Base-by-base conservation (phyloP, 2,113 vertebrate genomes). In the Chloebia gouldiae region DNA sequence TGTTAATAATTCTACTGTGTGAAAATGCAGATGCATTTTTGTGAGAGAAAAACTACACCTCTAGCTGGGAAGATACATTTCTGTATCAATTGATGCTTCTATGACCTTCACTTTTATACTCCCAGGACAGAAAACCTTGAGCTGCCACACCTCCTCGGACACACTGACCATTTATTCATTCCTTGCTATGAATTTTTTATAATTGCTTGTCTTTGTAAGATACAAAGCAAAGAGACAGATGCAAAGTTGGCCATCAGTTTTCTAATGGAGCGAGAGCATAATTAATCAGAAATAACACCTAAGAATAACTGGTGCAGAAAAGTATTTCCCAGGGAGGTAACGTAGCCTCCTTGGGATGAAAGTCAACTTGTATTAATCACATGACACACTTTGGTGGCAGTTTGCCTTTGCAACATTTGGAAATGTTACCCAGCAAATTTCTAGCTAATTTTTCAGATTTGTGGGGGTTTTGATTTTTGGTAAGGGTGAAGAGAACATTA, bases 261-360 rank as follows among this genome's bases (percentile, higher is more conserved):
- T 96, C 94, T 96, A 94, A 93, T 95, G 93, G 92, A 93, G 94
- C 18, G 21, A 90, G 87, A 96, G 93, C 92, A 96, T 95, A 95
- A 95, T 95, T 97, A 97, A 97, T 96, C 93, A 94, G 97, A 96
- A 96, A 94, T 91, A 96, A 95, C 95, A 96, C 96, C 97, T 96
- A 77, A 92, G 84, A 97, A 83, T 92, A 97, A 93, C 57, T 96
- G 70, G 89, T 85, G 77, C 93, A 89, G 92, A 97, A 97, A 79
- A 49, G 22, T 73, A 95, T 97, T 97, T 98, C 94, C 94, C 96
- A 95, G 75, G 89, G 90, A 97, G 95, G 88, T 70, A 91, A 42
- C 1, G 2, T 13, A 44, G 64, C 64, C 73, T 88, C 76, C 85
- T 86, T 13, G 54, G 76, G 90, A 80, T 86, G 54, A 72, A 93